A percentile compares a stretch with the other conserved stretches of the same genome.
Evolutionary conservation across 2,113 vertebrate genomes (phyloP).

Genomic region (Melierax canorus): DNA sequence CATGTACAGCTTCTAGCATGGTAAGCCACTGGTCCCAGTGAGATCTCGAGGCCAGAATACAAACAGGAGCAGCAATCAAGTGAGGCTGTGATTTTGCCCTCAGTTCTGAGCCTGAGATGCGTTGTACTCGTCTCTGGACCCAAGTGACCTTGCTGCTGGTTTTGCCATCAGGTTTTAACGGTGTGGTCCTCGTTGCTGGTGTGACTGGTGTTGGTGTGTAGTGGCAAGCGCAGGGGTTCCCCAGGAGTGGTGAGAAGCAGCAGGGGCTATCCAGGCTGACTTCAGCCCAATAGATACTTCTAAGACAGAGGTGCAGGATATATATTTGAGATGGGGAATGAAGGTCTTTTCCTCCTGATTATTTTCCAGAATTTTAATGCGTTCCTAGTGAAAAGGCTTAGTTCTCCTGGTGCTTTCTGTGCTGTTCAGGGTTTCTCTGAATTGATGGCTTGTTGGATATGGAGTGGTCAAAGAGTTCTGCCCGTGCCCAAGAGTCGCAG

Average conservation of each 20-base stretch:
- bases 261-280: background rate
- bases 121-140: background rate
- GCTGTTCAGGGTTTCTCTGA: background rate
- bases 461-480: background rate
- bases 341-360: background rate
- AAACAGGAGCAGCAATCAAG: background rate
- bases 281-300: background rate
- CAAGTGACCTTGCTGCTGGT: background rate
- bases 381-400: background rate
- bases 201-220: background rate
- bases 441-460: background rate
- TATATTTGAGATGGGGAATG: background rate
- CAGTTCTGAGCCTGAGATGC: background rate
- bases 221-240: background rate
- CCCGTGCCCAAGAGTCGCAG: background rate
- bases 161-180: background rate
- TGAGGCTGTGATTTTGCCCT: background rate
- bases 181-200: rapidly evolving
- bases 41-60: rapidly evolving
- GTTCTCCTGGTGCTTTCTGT: background rate
- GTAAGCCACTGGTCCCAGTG: background rate
- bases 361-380: background rate
- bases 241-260: background rate
- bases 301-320: background rate
- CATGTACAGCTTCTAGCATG: background rate